phyloP scores from a whole-genome alignment of 2,113 vertebrate species.

The Todiramphus saurophagus region DNA sequence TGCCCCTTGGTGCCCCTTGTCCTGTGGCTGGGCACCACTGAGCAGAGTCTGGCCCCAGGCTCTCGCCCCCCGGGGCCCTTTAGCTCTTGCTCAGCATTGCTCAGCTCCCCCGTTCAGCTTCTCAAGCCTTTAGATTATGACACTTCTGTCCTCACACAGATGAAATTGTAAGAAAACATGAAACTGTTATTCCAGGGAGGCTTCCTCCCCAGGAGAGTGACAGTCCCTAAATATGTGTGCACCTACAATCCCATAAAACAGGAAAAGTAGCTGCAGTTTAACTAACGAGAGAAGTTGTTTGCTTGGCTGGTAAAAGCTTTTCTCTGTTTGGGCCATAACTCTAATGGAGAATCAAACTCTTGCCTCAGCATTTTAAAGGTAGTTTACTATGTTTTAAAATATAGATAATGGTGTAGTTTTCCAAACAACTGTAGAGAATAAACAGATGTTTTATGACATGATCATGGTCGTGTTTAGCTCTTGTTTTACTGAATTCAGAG shows the following conservation, averaged over 20 bases:
- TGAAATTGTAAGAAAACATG: neutral
- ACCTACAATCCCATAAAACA: neutral
- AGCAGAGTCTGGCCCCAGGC: neutral
- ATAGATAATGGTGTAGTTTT: constrained; percentile 2
- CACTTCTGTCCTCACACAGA: neutral
- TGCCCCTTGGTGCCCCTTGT: too few relatives aligned
- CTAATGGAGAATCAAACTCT: neutral
- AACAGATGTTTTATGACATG: neutral
- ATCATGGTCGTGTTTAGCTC: neutral
- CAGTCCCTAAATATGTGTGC: neutral
- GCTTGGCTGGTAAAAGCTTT: neutral
- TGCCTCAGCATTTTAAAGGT: neutral
- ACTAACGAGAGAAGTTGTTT: neutral
- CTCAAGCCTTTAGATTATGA: neutral
- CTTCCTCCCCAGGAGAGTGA: neutral
- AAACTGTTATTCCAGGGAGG: neutral
- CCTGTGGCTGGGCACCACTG: too few relatives aligned
- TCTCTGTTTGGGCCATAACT: neutral
- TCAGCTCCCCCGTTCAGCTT: neutral
- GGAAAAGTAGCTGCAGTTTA: neutral
- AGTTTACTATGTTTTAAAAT: neutral
- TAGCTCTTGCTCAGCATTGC: too few relatives aligned
- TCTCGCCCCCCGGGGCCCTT: neutral
- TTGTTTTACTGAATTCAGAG: neutral
- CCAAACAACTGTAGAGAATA: neutral